A percentile compares a stretch with the other conserved stretches of the same genome.
Evolutionary conservation across 1,140 invertebrate genomes (phyloP).

Genomic region (Augochlora pura): DNA sequence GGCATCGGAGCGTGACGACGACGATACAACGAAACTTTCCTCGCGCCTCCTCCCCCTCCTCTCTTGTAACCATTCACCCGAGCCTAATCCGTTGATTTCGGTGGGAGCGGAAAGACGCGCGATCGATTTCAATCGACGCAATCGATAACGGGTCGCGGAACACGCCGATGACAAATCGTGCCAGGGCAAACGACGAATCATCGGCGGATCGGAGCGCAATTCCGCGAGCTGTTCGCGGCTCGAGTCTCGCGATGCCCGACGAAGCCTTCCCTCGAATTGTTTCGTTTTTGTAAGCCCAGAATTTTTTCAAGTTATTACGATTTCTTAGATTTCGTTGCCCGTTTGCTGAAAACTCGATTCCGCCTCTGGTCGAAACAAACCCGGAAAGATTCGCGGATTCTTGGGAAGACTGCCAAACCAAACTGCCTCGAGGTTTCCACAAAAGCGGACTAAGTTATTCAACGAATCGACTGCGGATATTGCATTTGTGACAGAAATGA

Average conservation of each 20-base stretch:
- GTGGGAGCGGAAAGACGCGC: neutral
- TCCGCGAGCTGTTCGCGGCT: neutral
- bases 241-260: neutral
- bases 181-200: neutral
- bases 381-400: too few species aligned
- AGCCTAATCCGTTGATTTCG: neutral
- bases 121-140: neutral
- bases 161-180: constrained; percentile 3
- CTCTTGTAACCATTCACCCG: neutral
- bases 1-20: neutral
- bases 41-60: neutral
- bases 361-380: too few species aligned
- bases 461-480: too few species aligned
- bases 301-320: too few species aligned
- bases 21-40: constrained; percentile 1
- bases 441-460: too few species aligned
- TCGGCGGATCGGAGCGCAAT: too few species aligned
- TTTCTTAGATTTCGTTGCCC: too few species aligned
- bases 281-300: too few species aligned
- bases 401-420: too few species aligned
- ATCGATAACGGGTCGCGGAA: neutral
- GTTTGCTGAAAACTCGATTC: too few species aligned
- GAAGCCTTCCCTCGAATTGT: neutral
- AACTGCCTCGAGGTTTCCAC: too few species aligned
- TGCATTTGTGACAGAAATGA: too few species aligned